Percentiles rank a stretch among this genome's conserved stretches.
Conservation (phyloP, 2,888 invertebrate species). For the Drosophila melanosoma region DNA sequence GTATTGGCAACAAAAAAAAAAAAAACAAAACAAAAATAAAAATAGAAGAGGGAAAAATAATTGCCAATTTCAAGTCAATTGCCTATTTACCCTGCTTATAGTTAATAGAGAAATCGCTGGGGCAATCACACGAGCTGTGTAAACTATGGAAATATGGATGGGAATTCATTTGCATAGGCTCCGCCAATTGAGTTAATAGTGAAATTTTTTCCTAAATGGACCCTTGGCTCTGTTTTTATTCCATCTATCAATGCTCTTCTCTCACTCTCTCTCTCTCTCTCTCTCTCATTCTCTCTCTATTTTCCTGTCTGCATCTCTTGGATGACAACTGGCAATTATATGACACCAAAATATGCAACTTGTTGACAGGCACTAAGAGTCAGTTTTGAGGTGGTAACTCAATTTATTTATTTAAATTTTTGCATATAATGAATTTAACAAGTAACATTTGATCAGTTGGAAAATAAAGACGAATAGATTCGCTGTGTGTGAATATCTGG, state of each 20-base stretch:
- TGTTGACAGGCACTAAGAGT: slow-evolving; percentile 72
- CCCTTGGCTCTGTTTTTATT: slow-evolving; percentile 25
- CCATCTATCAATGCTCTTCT: not conserved
- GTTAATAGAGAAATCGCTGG: slow-evolving; percentile 80
- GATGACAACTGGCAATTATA: slow-evolving; percentile 54
- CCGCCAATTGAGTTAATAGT: slow-evolving; percentile 72
- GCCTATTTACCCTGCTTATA: slow-evolving; percentile 80
- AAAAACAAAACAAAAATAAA: slow-evolving; percentile 4
- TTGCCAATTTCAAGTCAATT: slow-evolving; percentile 82
- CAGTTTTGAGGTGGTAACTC: slow-evolving; percentile 80
- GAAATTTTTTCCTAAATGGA: slow-evolving; percentile 65
- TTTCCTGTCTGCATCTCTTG: not conserved
- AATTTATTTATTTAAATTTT: slow-evolving; percentile 84
- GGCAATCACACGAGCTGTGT: slow-evolving; percentile 56
- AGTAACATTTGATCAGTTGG: not conserved
- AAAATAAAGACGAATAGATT: not conserved
- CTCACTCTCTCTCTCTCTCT: not conserved
- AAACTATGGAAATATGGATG: slow-evolving; percentile 44
- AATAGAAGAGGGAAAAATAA: slow-evolving; percentile 63
- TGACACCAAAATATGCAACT: slow-evolving; percentile 70
- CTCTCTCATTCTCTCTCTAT: slow-evolving; percentile 6
- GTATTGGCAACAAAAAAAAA: slow-evolving; percentile 25
- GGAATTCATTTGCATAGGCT: slow-evolving; percentile 70
- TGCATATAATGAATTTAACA: slow-evolving; percentile 8
- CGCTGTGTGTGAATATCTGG: not conserved